Base-by-base conservation (phyloP, 1,140 invertebrate genomes). In the Drosophila repleta region DNA sequence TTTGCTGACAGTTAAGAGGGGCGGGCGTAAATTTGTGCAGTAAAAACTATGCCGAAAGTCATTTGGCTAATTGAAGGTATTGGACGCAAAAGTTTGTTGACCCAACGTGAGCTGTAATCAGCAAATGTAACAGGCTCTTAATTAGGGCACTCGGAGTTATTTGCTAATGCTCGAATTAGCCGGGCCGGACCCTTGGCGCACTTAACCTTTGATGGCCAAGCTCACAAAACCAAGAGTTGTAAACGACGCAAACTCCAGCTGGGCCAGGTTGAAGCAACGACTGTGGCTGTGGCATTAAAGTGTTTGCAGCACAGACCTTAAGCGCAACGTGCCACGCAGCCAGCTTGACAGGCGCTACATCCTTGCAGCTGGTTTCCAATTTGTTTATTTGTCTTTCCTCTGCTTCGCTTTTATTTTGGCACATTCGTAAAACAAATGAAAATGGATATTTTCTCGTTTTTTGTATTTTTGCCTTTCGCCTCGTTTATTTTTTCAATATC, bases 11-110 rank as follows among this genome's bases (percentile, higher is more conserved):
- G 37, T 18, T 52, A 32, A 52, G 45, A 29, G 35, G 58, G 45
- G 24, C 43, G n/a, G 32, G 46, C 81, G 74, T 79, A 90, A 89
- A 82, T 74, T 71, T 73, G 61, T 82, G 66, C 58, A 85, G 85
- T 79, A 90, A 87, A 89, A 89, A 79, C 37, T 66, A 68, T 68
- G 63, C 46, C 53, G 70, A 29, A 69, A 70, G 55, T 53, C 3
- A 63, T 85, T 79, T 68, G 58, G 53, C 51, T 85, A 85, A 77
- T 84, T 77, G 61, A 76, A 64, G 65, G 64, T 53, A 67, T 68
- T 48, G 49, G 61, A 35, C 29, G 57, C 49, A 62, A 73, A 73
- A 73, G 56, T 63, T 69, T 69, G 37, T 24, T 10, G 51, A 20
- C 2, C n/a, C 13, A 43, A 29, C 21, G 10, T 6, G 32, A 67